Conservation (phyloP, 2,797 vertebrate genomes). For the Chelon labrosus region DNA sequence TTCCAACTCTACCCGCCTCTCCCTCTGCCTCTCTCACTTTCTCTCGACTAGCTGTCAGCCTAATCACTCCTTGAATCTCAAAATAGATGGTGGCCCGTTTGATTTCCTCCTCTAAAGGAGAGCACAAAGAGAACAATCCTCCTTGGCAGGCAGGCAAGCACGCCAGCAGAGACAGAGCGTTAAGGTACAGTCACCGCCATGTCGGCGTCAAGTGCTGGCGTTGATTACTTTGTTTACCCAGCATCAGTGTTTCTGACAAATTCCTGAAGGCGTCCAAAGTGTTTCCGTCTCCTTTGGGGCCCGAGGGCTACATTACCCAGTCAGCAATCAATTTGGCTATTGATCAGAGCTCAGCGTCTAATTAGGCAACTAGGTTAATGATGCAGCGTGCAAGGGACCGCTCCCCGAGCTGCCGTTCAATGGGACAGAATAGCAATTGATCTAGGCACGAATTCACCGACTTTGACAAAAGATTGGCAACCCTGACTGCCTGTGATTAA, state of each 20-base stretch:
- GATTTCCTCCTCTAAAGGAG: slow-evolving; percentile 64
- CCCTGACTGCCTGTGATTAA: slow-evolving; percentile 80
- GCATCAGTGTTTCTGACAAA: slow-evolving; percentile 75
- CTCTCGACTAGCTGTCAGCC: slow-evolving; percentile 70
- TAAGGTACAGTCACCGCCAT: slow-evolving; percentile 59
- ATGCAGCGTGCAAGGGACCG: slow-evolving; percentile 64
- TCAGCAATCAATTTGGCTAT: slow-evolving; percentile 82
- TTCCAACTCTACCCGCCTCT: slow-evolving; percentile 65
- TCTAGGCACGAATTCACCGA: slow-evolving; percentile 74
- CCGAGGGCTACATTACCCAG: slow-evolving; percentile 70
- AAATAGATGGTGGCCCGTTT: slow-evolving; percentile 78
- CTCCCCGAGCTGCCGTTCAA: slow-evolving; percentile 72
- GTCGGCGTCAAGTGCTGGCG: slow-evolving; percentile 61
- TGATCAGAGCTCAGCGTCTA: slow-evolving; percentile 82
- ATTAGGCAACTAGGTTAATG: slow-evolving; percentile 82
- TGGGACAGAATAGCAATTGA: slow-evolving; percentile 78
- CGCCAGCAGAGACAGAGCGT: slow-evolving; percentile 27
- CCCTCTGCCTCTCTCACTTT: slow-evolving; percentile 43
- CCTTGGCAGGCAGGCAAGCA: slow-evolving; percentile 41
- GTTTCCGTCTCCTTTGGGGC: slow-evolving; percentile 69
- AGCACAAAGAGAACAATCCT: slow-evolving; percentile 63
- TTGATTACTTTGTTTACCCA: slow-evolving; percentile 84
- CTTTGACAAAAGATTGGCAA: slow-evolving; percentile 81
- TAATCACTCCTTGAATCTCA: slow-evolving; percentile 80
- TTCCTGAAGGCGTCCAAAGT: slow-evolving; percentile 75